Evolutionary conservation across 2,113 vertebrate genomes (phyloP).

Genomic region (Dunckerocampus dactyliophorus): DNA sequence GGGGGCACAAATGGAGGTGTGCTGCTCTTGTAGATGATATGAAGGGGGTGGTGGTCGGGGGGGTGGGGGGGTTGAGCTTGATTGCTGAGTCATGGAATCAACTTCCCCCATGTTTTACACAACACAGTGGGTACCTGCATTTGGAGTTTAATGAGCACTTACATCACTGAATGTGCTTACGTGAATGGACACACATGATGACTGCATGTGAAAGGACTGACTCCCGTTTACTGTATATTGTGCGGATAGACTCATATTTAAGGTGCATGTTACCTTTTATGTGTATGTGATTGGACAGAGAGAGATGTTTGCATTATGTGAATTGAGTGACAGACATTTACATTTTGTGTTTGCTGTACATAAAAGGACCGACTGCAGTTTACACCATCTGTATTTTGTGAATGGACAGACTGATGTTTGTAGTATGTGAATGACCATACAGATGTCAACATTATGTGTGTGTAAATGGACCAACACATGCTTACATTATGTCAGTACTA

Average conservation of each 20-base stretch:
- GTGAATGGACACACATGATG: too few species aligned
- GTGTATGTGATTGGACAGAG: background rate
- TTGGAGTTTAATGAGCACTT: background rate
- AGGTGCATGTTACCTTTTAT: too few species aligned
- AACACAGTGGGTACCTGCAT: background rate
- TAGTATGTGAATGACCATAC: too few species aligned
- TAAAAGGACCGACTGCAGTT: background rate
- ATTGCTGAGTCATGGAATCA: constrained; percentile 4
- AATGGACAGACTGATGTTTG: background rate
- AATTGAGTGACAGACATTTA: background rate
- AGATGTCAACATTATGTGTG: too few species aligned
- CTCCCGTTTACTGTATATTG: too few species aligned
- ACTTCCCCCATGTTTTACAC: background rate
- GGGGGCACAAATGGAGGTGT: background rate
- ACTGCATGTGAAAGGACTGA: too few species aligned
- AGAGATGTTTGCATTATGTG: background rate
- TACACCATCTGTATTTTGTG: background rate
- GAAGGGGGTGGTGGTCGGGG: background rate
- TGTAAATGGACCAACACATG: too few species aligned
- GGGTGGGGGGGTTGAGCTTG: too few species aligned
- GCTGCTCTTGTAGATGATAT: background rate
- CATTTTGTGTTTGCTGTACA: background rate
- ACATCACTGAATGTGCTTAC: too few species aligned
- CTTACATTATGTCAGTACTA: too few species aligned
- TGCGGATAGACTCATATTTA: too few species aligned